A percentile compares a stretch with the other conserved stretches of the same genome.
Evolutionary conservation across 2,797 vertebrate genomes (phyloP).

Genomic region (Galago senegalensis): DNA sequence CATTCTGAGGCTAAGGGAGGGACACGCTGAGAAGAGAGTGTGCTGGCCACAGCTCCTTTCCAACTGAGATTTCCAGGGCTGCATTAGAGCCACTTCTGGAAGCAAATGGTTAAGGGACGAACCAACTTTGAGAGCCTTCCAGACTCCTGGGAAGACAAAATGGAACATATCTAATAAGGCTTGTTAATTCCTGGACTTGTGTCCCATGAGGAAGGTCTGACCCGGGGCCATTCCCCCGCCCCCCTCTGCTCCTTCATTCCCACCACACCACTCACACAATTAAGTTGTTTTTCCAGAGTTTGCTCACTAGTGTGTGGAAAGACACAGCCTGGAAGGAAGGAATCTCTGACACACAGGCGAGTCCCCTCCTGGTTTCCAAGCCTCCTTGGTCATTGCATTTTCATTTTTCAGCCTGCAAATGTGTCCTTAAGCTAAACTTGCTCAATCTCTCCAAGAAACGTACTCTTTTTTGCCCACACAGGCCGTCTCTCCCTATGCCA

Average conservation of each 20-base stretch:
- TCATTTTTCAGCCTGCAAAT: not conserved
- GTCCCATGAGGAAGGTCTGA: not conserved
- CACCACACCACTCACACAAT: not conserved
- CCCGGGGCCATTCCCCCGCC: not conserved
- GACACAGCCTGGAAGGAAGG: not conserved
- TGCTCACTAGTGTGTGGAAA: not conserved
- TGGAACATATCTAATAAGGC: accelerated
- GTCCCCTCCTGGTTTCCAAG: conserved; percentile 22
- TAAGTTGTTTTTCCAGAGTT: not conserved
- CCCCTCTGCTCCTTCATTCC: not conserved
- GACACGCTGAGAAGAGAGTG: not conserved
- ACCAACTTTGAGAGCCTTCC: not conserved
- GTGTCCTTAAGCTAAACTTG: not conserved
- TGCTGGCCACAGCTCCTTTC: not conserved
- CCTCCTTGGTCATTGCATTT: not conserved
- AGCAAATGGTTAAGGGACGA: not conserved
- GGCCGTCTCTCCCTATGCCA: not conserved
- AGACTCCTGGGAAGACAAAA: not conserved
- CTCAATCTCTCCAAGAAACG: not conserved
- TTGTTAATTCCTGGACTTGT: not conserved
- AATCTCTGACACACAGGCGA: not conserved
- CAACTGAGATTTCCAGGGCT: not conserved
- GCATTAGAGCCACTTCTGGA: not conserved
- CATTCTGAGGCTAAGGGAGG: not conserved
- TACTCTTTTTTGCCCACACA: not conserved